Conservation (phyloP, 2,888 invertebrate genomes). For the Osmoderma eremita region DNA sequence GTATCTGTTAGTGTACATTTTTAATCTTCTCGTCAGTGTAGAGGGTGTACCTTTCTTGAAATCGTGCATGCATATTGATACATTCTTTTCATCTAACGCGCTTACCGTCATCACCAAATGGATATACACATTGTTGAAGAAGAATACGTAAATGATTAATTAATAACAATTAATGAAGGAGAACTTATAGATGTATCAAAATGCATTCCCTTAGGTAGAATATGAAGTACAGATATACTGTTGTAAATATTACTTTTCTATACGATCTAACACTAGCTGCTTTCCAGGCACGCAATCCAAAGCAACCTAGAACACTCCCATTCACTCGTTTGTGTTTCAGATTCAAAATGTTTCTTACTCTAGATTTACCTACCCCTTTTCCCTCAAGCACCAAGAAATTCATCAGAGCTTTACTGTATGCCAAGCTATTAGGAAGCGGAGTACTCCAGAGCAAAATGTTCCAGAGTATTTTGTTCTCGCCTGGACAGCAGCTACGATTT, state of each 20-base stretch:
- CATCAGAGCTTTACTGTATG: no score
- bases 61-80: constrained; percentile 14
- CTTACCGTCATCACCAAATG: constrained; percentile 14
- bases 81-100: constrained; percentile 16
- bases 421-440: no score
- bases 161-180: constrained; percentile 11
- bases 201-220: constrained; percentile 29
- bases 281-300: no score
- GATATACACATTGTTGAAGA: not conserved
- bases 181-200: constrained; percentile 20
- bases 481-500: no score
- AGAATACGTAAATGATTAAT: constrained; percentile 3
- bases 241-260: not conserved
- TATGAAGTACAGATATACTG: not conserved
- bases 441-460: no score
- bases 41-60: constrained; percentile 14
- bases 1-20: not conserved
- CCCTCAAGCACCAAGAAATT: no score
- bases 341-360: no score
- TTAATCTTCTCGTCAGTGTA: constrained; percentile 1
- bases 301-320: no score
- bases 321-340: no score
- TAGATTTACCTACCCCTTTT: no score
- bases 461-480: no score
- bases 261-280: not conserved